Evolutionary conservation across 2,113 vertebrate species (phyloP), one percentile per base, ranked within the genome.

Genomic region (Megaleporinus macrocephalus): DNA sequence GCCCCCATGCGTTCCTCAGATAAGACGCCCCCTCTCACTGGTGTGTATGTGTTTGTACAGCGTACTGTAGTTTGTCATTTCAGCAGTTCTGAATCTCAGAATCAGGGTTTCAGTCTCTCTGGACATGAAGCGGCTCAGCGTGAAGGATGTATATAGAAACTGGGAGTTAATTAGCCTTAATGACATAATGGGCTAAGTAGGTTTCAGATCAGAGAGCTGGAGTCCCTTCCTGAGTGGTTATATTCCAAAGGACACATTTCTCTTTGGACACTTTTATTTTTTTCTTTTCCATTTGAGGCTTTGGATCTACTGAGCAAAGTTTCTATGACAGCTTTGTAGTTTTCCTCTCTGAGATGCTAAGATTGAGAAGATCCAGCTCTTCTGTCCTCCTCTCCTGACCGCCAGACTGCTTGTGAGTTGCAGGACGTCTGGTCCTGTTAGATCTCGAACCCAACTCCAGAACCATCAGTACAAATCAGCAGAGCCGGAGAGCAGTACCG

Each of bases 131-230:
- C 30, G 47, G 53, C 6, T 16, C 26, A 33, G 12, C n/a, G 7
- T 24, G 20, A n/a, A 29, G 33, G 80, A 57, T 61, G 62, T 74
- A 12, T 70, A 44, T n/a, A 41, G 20, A n/a, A 44, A 70, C 16
- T 36, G 26, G 15, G 53, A 16, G 75, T 20, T 61, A 44, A 36
- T 66, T 84, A 76, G 68, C 70, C 72, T 4, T 55, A 47, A 69
- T 70, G 68, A 61, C 44, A 63, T 51, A 61, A 72, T 55, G 36
- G 72, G 9, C 72, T 33, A 26, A 61, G 72, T 22, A 79, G 36
- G 51, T 72, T 41, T 24, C n/a, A 65, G 41, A 68, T 81, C n/a
- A 44, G 11, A 59, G 47, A 44, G 53, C 14, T 51, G 11, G 12
- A 62, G 15, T 72, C 13, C 27, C 12, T 72, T 80, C 53, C 33